phyloP scores from a whole-genome alignment of 2,113 vertebrate species.

The pig (Sus scrofa) region T2T-Sscrofa CM000830.6:91632001-91632500 shows the following conservation, averaged over 20 bases:
- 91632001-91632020: conserved; percentile 37
- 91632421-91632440: not conserved
- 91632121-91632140: conserved; percentile 13
- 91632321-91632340: not conserved
- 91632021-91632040: conserved; percentile 40
- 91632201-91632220: conserved; percentile 42
- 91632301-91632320: conserved; percentile 44
- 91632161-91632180: conserved; percentile 56
- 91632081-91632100: conserved; percentile 44
- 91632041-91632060: conserved; percentile 37
- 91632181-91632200: conserved; percentile 54
- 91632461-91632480: conserved; percentile 20
- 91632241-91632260: conserved; percentile 34
- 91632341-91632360: conserved; percentile 51
- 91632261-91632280: conserved; percentile 38
- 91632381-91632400: conserved; percentile 55
- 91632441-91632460: not conserved
- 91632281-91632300: conserved; percentile 38
- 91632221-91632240: conserved; percentile 35
- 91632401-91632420: conserved; percentile 44
- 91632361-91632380: conserved; percentile 13
- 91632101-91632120: conserved; percentile 50
- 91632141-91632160: conserved; percentile 54
- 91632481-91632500: conserved; percentile 32
- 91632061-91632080: conserved; percentile 33